Conservation (phyloP, 2,888 invertebrate species). For the Mimachlamys varia region DNA sequence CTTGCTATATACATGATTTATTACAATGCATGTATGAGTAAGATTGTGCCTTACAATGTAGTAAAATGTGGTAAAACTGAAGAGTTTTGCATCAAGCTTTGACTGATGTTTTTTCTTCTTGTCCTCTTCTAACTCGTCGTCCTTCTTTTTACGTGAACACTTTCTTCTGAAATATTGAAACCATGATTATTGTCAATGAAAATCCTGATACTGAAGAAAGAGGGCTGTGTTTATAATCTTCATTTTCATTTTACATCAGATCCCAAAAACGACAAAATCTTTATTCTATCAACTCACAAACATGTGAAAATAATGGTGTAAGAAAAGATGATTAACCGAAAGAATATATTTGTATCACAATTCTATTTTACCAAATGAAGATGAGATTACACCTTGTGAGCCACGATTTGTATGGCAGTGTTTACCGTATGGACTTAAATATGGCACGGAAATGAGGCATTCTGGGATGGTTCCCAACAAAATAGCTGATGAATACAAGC, state of each 20-base stretch:
- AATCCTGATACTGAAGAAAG: too few species aligned
- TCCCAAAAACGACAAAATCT: too few species aligned
- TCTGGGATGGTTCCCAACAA: constrained; percentile 80
- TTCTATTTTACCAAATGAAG: too few species aligned
- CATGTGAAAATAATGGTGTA: too few species aligned
- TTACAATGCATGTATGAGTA: not conserved
- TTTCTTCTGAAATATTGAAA: constrained; percentile 44
- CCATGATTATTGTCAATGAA: not conserved
- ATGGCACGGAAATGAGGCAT: constrained; percentile 70
- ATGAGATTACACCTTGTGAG: too few species aligned
- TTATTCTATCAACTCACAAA: too few species aligned
- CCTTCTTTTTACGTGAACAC: constrained; percentile 62
- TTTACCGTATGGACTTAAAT: constrained; percentile 64
- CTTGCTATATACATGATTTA: too few species aligned
- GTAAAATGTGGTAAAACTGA: constrained; percentile 80
- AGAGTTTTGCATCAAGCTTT: constrained; percentile 78
- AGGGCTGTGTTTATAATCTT: too few species aligned
- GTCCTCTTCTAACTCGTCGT: constrained; percentile 74
- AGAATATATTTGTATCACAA: too few species aligned
- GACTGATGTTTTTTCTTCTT: constrained; percentile 74
- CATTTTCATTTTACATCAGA: too few species aligned
- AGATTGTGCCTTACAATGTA: constrained; percentile 69
- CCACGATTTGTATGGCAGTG: not conserved
- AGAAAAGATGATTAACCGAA: too few species aligned
- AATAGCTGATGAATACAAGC: constrained; percentile 79